Percentiles rank a stretch among this genome's conserved stretches.
phyloP scores from a whole-genome alignment of 2,113 vertebrate genomes.

The Campylomormyrus numenius region DNA sequence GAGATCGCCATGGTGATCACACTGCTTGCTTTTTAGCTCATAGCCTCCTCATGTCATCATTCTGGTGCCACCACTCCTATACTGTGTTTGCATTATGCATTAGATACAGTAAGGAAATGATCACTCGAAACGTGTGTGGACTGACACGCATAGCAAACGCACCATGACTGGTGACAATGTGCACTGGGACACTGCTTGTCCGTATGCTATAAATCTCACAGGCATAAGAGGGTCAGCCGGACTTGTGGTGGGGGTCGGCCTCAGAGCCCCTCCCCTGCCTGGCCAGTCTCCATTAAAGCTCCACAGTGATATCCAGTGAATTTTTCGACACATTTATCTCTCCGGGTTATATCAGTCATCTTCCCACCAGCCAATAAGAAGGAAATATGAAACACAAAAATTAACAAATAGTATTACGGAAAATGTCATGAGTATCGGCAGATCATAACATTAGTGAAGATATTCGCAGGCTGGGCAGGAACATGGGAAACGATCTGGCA shows the following conservation, averaged over 20 bases:
- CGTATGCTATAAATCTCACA: not conserved
- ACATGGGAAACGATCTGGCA: not conserved
- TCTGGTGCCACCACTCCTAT: not conserved
- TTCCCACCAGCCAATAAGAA: not conserved
- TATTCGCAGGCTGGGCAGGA: not conserved
- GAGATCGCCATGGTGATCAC: not conserved
- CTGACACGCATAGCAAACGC: not conserved
- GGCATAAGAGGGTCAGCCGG: not conserved
- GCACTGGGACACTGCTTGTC: not conserved
- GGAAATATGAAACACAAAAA: not conserved
- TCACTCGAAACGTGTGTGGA: not conserved
- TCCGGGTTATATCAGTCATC: not conserved
- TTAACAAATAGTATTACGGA: not conserved
- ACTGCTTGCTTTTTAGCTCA: not conserved
- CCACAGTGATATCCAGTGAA: no score
- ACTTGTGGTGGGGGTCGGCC: not conserved
- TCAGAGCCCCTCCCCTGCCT: not conserved
- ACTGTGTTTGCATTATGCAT: not conserved
- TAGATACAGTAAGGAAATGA: not conserved
- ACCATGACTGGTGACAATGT: not conserved
- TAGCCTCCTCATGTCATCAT: no score
- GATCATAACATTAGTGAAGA: not conserved
- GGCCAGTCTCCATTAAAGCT: not conserved
- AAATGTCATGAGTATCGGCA: not conserved
- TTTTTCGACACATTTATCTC: not conserved